Evolutionary conservation across 1,140 invertebrate species (phyloP), one percentile per base, ranked within the genome.

Genomic region (Varroa destructor): DNA sequence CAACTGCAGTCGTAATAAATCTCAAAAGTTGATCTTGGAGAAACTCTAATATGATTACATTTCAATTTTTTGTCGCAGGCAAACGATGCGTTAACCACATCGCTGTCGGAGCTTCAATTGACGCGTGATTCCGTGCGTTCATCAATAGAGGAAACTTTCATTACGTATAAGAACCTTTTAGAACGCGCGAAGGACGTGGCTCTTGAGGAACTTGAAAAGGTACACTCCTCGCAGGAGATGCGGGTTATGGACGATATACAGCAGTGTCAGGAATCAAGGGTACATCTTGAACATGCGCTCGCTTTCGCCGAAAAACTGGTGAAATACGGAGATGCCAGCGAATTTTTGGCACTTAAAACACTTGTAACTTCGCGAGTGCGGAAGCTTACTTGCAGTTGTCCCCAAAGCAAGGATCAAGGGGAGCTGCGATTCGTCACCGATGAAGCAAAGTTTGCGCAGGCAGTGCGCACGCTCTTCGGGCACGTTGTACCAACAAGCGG

Each of bases 221-320:
- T 91, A 67, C 91, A 94, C 78, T 88, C 87, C 43, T 85, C 88
- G 76, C 84, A 89, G 74, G 90, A 93, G 79, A 81, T 93, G 3
- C 87, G 88, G 79, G 86, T 92, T 37, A 92, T 92, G 89, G 89
- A 92, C 75, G 81, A 88, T 54, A 88, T 88, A 77, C 86, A 91
- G 73, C 84, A 82, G 73, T 83, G 92, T 64, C 87, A 89, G 77
- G 88, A 89, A 78, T 86, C 85, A 2, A 85, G 87, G 73, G 89
- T 87, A 73, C 87, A 86, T 76, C 87, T 93, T 73, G 88, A 91
- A 77, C 87, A 89, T 78, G 90, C 89, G 25, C 88, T 87, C 75
- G 87, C 88, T 75, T 93, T 92, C 77, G 87, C 89, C 0, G 84
- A 85, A 2, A 84, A 87, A 75, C 82, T 93, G 10, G 78, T 91